A percentile compares a stretch with the other conserved stretches of the same genome.
These are phyloP conservation scores for Leptinotarsa haldemani DNA, from an alignment of 2,888 invertebrate genomes.

Conservation along the genomic window DNA sequence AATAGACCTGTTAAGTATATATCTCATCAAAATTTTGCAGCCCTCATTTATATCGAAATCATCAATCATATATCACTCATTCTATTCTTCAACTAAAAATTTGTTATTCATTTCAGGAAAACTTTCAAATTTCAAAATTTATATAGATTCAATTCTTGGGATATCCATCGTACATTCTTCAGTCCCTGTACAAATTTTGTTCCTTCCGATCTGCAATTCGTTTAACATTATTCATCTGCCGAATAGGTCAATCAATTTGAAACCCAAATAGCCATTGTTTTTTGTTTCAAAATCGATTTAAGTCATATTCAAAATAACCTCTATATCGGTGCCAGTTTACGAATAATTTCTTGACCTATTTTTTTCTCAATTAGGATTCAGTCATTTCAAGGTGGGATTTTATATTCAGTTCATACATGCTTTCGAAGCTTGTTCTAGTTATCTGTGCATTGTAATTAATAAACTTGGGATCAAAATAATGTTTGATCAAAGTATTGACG, in stretches of 20 bases:
- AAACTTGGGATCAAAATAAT: too few relatives aligned
- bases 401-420: slow-evolving; percentile 4
- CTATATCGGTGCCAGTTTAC: background rate
- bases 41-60: too few relatives aligned
- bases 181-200: background rate
- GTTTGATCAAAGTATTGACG: too few relatives aligned
- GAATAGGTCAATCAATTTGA: slow-evolving; percentile 1
- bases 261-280: background rate
- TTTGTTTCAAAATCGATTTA: background rate
- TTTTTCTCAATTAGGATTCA: background rate
- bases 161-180: too few relatives aligned
- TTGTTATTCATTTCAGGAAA: too few relatives aligned
- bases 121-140: too few relatives aligned
- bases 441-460: background rate
- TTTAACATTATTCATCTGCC: background rate
- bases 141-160: too few relatives aligned
- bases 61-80: too few relatives aligned
- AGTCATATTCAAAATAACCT: background rate
- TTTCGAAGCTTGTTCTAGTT: background rate
- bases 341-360: slow-evolving; percentile 10
- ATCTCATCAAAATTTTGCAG: too few relatives aligned
- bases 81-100: too few relatives aligned
- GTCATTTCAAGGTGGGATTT: background rate
- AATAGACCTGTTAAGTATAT: too few relatives aligned
- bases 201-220: background rate